A percentile compares a stretch with the other conserved stretches of the same genome.
phyloP scores from a whole-genome alignment of 2,888 invertebrate species.

The Helobdella robusta region DNA sequence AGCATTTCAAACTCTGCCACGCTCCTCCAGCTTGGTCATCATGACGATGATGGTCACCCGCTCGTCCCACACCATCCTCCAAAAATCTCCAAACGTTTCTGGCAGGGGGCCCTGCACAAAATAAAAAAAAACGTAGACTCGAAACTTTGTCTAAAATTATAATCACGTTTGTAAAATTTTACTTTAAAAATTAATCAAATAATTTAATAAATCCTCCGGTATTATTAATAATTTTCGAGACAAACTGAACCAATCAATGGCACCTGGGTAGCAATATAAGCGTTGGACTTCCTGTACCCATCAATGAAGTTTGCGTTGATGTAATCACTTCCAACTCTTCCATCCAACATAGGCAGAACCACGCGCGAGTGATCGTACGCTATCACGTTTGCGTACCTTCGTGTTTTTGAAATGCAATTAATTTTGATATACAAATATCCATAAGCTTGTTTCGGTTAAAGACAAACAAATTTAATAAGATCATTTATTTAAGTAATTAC shows the following conservation, averaged over 20 bases:
- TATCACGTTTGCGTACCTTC: conserved; percentile 83
- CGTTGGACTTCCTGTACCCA: conserved; percentile 94
- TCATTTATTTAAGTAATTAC: background rate
- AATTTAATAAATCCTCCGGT: no score
- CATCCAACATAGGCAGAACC: conserved; percentile 58
- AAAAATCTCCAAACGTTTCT: conserved; percentile 94
- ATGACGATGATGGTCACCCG: conserved; percentile 88
- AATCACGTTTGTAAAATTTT: no score
- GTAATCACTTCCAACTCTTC: conserved; percentile 84
- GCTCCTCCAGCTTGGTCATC: conserved; percentile 97
- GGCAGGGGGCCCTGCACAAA: conserved; percentile 83
- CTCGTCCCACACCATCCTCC: conserved; percentile 99
- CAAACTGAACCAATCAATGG: no score
- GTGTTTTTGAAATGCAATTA: background rate
- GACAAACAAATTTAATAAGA: background rate
- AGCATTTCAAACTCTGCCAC: conserved; percentile 71
- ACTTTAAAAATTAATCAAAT: no score
- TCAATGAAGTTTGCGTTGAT: conserved; percentile 99
- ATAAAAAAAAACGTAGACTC: no score
- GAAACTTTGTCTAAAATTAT: no score
- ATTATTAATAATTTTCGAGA: no score
- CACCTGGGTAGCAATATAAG: conserved; percentile 86
- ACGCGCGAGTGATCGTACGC: conserved; percentile 83
- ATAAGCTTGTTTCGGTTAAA: background rate
- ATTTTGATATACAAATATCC: background rate